Conservation (phyloP, 2,888 invertebrate species). For the Helobdella robusta region DNA sequence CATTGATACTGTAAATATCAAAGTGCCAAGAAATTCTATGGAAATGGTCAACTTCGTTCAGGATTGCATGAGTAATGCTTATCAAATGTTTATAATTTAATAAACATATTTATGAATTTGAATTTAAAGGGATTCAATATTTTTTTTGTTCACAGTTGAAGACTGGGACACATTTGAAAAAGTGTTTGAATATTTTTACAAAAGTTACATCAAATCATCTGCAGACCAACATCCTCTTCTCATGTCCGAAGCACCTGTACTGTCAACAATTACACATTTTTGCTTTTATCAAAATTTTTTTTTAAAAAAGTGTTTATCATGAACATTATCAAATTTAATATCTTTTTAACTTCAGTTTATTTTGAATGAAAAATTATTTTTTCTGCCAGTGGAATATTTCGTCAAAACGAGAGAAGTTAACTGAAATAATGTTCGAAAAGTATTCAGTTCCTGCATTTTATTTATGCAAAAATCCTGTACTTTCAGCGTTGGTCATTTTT, state of each 20-base stretch:
- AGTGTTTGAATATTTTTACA: slow-evolving; percentile 82
- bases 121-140: not conserved
- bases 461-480: slow-evolving; percentile 89
- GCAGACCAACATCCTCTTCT: slow-evolving; percentile 89
- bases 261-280: too few species aligned
- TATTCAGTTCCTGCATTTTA: slow-evolving; percentile 94
- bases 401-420: slow-evolving; percentile 82
- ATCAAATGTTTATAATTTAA: not conserved
- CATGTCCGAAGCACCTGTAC: slow-evolving; percentile 84
- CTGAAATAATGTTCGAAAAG: slow-evolving; percentile 95
- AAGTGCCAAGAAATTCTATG: slow-evolving; percentile 75
- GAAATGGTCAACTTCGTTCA: slow-evolving; percentile 87
- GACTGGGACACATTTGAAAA: slow-evolving; percentile 98
- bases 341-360: not conserved
- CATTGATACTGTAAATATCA: slow-evolving; percentile 84
- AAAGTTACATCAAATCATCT: slow-evolving; percentile 83
- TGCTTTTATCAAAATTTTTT: not conserved
- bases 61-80: slow-evolving; percentile 81
- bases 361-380: slow-evolving; percentile 53
- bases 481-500: slow-evolving; percentile 62
- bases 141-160: slow-evolving; percentile 57
- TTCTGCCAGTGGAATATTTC: slow-evolving; percentile 70
- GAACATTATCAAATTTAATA: not conserved
- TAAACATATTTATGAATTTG: not conserved
- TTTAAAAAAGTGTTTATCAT: not conserved